phyloP scores from a whole-genome alignment of 1,140 invertebrate genomes.

The Pseudomyrmex cubaensis region DNA sequence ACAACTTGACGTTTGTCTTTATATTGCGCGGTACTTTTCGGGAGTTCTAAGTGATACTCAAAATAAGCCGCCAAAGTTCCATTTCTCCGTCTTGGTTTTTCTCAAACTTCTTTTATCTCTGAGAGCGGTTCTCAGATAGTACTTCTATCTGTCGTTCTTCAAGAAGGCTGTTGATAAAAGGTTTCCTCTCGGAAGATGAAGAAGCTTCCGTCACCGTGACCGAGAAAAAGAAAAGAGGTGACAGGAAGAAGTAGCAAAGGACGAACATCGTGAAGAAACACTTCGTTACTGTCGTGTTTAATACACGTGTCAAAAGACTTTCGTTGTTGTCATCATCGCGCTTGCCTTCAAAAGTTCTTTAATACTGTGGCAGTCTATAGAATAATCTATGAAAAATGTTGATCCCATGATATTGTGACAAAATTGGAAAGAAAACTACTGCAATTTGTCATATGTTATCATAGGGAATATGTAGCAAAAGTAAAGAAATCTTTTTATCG shows the following conservation, averaged over 20 bases:
- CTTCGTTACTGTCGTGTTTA: conserved; percentile 78
- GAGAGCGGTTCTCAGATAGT: conserved; percentile 41
- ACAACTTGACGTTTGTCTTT: conserved; percentile 1
- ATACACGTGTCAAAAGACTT: conserved; percentile 76
- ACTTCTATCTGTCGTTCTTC: conserved; percentile 41
- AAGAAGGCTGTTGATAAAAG: conserved; percentile 31
- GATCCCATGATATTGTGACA: conserved; percentile 12
- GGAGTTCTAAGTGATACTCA: conserved; percentile 12
- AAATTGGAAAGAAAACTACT: conserved; percentile 22
- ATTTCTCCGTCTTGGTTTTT: conserved; percentile 14
- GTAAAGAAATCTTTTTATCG: neutral
- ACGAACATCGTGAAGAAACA: conserved; percentile 70
- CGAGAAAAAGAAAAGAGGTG: conserved; percentile 56
- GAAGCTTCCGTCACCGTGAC: conserved; percentile 57
- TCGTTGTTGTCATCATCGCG: conserved; percentile 53
- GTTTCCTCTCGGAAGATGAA: conserved; percentile 27
- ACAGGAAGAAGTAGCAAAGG: conserved; percentile 62
- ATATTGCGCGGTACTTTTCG: neutral
- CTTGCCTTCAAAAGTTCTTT: conserved; percentile 68
- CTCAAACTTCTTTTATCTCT: conserved; percentile 48
- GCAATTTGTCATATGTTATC: conserved; percentile 16
- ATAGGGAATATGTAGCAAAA: conserved; percentile 32
- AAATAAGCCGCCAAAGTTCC: conserved; percentile 40
- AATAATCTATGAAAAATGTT: conserved; percentile 76
- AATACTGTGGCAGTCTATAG: conserved; percentile 67